Base-by-base conservation (phyloP, 1,140 invertebrate species). In the Megalonaias nervosa region DNA sequence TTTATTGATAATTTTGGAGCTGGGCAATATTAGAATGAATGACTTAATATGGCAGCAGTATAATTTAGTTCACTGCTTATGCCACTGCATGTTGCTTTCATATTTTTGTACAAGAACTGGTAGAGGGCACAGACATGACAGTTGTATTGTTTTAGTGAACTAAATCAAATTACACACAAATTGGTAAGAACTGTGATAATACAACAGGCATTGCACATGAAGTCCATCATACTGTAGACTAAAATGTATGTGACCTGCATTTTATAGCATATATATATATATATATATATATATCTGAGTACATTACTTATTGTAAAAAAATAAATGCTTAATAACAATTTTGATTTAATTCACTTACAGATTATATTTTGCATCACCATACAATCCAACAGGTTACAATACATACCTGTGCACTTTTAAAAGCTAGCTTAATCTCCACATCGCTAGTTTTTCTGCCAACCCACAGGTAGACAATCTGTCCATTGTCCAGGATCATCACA, bases 401-500 rank as follows among this genome's bases (percentile, higher is more conserved):
- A 66, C 23, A 71, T 93, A 97, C 96, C 93, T 99, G 97, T 74
- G 97, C 98, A 85, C 97, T 99, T 92, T 99, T 99, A 86, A 97
- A 99, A 0, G 98, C 97, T 31, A 99, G 92, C 92, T 99, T 99
- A 67, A 99, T 97, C 93, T 99, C 98, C 13, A 99, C 98, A 93
- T 99, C 98, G 77, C 97, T 98, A 85, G 97, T 98, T 83, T 95
- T 95, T 71, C 96, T 94, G 14, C 99, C 99, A 66, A 99, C 93
- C 99, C 99, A 99, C 38, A 99, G 92, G 92, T 98, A 99, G 62
- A 99, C 97, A 91, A 99, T 96, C 87, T 97, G 95, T 2, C 99
- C 99, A 90, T 98, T 99, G 91, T 99, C 99, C 74, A 99, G 92
- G 79, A 99, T 97, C 99, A 99, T 99, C 16, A 99, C 99, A 91